phyloP scores from a whole-genome alignment of 1,140 invertebrate genomes.

The Nomia melanderi region DNA sequence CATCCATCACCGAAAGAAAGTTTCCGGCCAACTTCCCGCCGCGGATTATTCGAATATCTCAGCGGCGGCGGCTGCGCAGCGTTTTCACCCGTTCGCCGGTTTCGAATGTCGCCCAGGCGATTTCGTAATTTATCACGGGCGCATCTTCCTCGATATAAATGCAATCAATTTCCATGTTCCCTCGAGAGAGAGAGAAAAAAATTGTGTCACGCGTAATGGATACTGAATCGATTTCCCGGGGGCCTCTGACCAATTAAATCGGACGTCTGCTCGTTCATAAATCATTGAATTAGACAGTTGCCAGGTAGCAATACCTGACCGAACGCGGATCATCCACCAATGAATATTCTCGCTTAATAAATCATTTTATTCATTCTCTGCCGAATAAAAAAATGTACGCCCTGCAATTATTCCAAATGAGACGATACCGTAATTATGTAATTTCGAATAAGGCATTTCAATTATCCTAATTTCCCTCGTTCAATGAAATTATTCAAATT shows the following conservation, averaged over 20 bases:
- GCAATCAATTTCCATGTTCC: background rate
- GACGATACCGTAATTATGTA: too few relatives aligned
- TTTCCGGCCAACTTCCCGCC: constrained; percentile 4
- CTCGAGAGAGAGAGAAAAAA: background rate
- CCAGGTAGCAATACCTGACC: background rate
- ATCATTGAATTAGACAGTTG: background rate
- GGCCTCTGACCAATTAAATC: background rate
- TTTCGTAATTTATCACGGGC: constrained; percentile 9
- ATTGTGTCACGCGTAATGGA: background rate
- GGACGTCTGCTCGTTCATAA: background rate
- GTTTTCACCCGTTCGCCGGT: background rate
- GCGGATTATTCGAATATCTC: background rate
- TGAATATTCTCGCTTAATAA: background rate
- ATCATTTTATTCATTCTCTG: background rate
- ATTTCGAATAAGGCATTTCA: too few relatives aligned
- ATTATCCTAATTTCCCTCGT: too few relatives aligned
- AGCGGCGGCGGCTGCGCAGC: background rate
- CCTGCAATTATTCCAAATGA: background rate
- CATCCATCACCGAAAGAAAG: constrained; percentile 27
- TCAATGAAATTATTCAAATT: too few relatives aligned
- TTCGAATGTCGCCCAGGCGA: background rate
- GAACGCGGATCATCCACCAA: background rate
- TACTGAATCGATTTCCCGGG: background rate
- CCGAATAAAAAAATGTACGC: background rate
- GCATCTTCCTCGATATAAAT: background rate